Conservation (phyloP, 2,113 vertebrate species). For the Syngnathus typhle region DNA sequence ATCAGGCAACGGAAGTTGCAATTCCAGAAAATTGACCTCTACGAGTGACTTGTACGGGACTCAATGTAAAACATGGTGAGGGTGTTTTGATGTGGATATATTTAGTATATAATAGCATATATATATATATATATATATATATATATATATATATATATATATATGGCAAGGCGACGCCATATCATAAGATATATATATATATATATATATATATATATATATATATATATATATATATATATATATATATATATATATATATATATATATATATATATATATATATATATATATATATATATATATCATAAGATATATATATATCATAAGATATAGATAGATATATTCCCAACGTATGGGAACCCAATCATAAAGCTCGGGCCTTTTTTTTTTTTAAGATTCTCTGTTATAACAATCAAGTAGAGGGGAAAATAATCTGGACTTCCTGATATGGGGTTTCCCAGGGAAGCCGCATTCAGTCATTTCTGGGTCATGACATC, state of each 20-base stretch:
- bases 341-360: conserved; percentile 29
- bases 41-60: conserved; percentile 10
- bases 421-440: conserved; percentile 10
- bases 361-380: conserved; percentile 46
- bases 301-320: too few relatives aligned
- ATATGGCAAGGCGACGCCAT: too few relatives aligned
- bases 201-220: background rate
- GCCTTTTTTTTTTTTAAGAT: conserved; percentile 14
- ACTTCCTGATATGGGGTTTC: conserved; percentile 66
- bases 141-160: background rate
- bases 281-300: too few relatives aligned
- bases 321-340: too few relatives aligned
- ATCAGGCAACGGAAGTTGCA: conserved; percentile 8
- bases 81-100: too few relatives aligned
- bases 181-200: too few relatives aligned
- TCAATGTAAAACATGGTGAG: conserved; percentile 10
- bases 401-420: conserved; percentile 59
- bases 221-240: too few relatives aligned
- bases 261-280: background rate
- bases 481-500: conserved; percentile 65
- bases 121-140: background rate
- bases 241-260: too few relatives aligned
- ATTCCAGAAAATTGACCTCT: conserved; percentile 7
- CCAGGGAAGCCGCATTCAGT: conserved; percentile 57
- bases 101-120: too few relatives aligned